Conservation (phyloP, 2,888 invertebrate genomes). For the Sericinus montela region DNA sequence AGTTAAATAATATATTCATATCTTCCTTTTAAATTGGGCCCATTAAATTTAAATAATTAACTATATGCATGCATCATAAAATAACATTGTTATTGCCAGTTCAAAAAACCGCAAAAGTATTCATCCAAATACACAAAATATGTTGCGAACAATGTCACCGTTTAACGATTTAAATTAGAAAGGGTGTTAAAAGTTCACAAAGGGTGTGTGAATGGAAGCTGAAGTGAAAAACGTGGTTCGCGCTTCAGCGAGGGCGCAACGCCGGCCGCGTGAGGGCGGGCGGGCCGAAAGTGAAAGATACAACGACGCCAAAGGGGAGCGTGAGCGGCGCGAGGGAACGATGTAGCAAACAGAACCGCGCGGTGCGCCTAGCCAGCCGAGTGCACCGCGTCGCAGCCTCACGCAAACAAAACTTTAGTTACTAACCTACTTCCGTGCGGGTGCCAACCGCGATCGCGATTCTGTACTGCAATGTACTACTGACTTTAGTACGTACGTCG, state of each 20-base stretch:
- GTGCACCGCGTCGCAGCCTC: conserved; percentile 72
- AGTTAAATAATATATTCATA: too few species aligned
- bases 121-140: too few species aligned
- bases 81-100: too few species aligned
- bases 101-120: too few species aligned
- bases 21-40: too few species aligned
- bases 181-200: not conserved
- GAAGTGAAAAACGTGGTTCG: conserved; percentile 28
- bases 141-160: not conserved
- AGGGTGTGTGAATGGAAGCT: conserved; percentile 28
- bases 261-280: conserved; percentile 43
- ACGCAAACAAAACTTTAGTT: conserved; percentile 80
- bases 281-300: conserved; percentile 69
- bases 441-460: conserved; percentile 69
- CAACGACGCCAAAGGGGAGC: conserved; percentile 40
- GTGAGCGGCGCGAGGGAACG: conserved; percentile 30
- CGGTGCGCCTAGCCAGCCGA: conserved; percentile 49
- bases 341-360: conserved; percentile 40
- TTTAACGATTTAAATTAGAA: not conserved
- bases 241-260: conserved; percentile 36
- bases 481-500: conserved; percentile 23
- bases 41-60: too few species aligned
- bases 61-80: too few species aligned
- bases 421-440: conserved; percentile 79
- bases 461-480: conserved; percentile 30